phyloP scores from a whole-genome alignment of 2,888 invertebrate species.

The Nomada ferruginata region DNA sequence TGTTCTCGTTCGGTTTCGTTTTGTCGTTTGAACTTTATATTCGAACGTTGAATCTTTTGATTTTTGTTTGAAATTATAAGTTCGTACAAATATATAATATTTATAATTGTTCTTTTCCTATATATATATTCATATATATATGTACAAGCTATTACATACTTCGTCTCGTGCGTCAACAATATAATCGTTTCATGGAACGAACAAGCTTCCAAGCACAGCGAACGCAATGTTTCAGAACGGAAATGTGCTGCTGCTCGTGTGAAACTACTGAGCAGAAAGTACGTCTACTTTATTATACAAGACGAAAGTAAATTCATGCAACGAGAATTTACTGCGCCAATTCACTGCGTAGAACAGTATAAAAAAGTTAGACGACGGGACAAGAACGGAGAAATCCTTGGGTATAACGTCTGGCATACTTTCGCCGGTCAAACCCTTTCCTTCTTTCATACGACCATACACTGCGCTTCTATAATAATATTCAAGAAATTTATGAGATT shows the following conservation, averaged over 20 bases:
- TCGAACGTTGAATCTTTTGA: not conserved
- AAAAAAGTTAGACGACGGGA: slow-evolving; percentile 61
- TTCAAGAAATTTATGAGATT: too few relatives aligned
- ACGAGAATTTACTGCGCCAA: slow-evolving; percentile 68
- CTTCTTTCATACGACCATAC: not conserved
- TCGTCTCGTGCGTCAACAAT: not conserved
- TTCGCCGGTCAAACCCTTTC: slow-evolving; percentile 2
- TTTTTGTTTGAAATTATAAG: not conserved
- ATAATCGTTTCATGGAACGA: slow-evolving; percentile 16
- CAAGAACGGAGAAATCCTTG: slow-evolving; percentile 50
- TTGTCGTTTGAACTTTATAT: not conserved
- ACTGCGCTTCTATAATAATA: not conserved
- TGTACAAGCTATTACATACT: not conserved
- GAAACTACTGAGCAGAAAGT: slow-evolving; percentile 49
- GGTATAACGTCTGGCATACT: slow-evolving; percentile 17
- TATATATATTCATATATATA: not conserved
- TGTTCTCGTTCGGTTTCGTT: too few relatives aligned
- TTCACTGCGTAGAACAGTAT: slow-evolving; percentile 50
- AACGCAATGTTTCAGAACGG: slow-evolving; percentile 23
- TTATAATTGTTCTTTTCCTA: not conserved
- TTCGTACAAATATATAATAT: too few relatives aligned
- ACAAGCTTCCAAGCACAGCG: slow-evolving; percentile 6
- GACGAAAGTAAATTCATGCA: slow-evolving; percentile 63
- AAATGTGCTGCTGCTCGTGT: slow-evolving; percentile 36
- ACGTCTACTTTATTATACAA: slow-evolving; percentile 64